A percentile compares a stretch with the other conserved stretches of the same genome.
Conservation (phyloP, 2,888 invertebrate species). For the Dasypogon diadema region DNA sequence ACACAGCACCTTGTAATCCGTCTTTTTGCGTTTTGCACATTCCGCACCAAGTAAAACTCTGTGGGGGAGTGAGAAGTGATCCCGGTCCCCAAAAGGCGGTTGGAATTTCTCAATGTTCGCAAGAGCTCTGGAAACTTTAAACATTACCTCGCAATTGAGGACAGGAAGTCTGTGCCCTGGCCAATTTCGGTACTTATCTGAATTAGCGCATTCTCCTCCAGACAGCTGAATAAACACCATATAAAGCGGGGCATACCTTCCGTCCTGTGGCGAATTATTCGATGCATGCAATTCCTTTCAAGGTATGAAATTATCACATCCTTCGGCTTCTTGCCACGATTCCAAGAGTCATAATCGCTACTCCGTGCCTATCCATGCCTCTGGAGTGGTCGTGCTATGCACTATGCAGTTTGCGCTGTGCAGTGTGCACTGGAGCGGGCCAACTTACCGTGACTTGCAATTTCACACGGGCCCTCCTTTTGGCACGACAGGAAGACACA, state of each 20-base stretch:
- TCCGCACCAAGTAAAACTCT: background rate
- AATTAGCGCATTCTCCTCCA: constrained; percentile 39
- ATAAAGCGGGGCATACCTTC: constrained; percentile 44
- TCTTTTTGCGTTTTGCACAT: constrained; percentile 30
- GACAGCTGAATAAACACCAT: constrained; percentile 39
- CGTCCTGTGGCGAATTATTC: constrained; percentile 49
- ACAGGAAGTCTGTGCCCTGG: constrained; percentile 39
- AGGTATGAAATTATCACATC: constrained; percentile 51
- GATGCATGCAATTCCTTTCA: constrained; percentile 50
- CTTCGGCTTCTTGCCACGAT: constrained; percentile 50
- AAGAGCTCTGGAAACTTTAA: constrained; percentile 15
- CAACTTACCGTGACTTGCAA: constrained; percentile 43
- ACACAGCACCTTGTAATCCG: constrained; percentile 48
- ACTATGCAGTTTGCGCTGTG: background rate
- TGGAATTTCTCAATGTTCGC: constrained; percentile 31
- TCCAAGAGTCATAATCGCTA: constrained; percentile 46
- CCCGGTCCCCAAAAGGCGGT: background rate
- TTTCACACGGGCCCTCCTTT: constrained; percentile 47
- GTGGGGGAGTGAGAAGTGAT: background rate
- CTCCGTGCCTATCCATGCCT: constrained; percentile 46
- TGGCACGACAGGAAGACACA: constrained; percentile 49
- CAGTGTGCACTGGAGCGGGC: constrained; percentile 10
- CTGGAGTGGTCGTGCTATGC: constrained; percentile 30
- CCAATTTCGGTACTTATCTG: constrained; percentile 41
- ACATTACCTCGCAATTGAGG: background rate